phyloP scores from a whole-genome alignment of 2,113 vertebrate species.

The Arenaria interpres region DNA sequence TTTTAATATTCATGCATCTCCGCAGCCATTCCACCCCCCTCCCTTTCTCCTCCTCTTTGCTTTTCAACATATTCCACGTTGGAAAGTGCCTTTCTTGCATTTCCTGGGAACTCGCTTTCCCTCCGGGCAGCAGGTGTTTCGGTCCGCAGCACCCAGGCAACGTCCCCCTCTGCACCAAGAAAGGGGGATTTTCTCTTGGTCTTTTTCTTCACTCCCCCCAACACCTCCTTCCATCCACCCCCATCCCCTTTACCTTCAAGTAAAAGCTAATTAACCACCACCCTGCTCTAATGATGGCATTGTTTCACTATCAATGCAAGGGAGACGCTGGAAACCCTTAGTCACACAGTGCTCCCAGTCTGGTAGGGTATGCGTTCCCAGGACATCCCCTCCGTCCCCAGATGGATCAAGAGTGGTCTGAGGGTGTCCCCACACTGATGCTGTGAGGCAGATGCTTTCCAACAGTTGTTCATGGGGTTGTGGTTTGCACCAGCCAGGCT shows the following conservation, averaged over 20 bases:
- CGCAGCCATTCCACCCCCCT: background rate
- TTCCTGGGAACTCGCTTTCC: slow-evolving; percentile 45
- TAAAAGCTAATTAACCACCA: slow-evolving; percentile 7
- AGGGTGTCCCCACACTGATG: fast-evolving
- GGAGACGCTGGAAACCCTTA: background rate
- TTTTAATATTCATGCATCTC: slow-evolving; percentile 73
- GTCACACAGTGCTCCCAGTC: background rate
- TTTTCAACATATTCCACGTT: slow-evolving; percentile 57
- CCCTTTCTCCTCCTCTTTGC: slow-evolving; percentile 7
- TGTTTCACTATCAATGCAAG: background rate
- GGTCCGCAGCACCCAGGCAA: slow-evolving; percentile 15
- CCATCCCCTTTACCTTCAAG: background rate
- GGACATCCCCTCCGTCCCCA: background rate
- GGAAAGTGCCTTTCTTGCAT: slow-evolving; percentile 70
- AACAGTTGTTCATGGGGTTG: background rate
- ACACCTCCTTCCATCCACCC: background rate
- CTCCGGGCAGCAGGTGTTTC: slow-evolving; percentile 59
- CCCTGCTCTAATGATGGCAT: background rate
- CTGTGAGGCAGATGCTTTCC: background rate
- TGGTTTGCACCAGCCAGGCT: background rate
- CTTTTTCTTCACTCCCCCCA: background rate
- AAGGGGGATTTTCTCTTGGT: slow-evolving; percentile 42
- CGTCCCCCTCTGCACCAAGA: background rate
- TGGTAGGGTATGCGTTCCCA: background rate
- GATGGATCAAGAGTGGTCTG: fast-evolving